Base-by-base conservation (phyloP, 2,888 invertebrate genomes). In the Xylota segnis region DNA sequence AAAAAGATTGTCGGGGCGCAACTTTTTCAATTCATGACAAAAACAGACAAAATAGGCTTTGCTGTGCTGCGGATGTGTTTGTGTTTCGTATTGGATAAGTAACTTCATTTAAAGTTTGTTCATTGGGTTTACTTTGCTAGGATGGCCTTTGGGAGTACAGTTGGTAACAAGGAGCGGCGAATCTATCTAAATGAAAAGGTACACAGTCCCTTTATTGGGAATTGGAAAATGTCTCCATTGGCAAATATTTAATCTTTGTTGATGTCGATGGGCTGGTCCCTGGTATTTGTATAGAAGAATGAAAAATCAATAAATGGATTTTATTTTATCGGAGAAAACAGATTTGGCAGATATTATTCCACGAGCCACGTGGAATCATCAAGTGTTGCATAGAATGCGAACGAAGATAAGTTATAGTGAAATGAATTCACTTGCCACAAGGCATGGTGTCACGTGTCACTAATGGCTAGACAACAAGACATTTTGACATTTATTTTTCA, bases 21-120 rank as follows among this genome's bases (percentile, higher is more conserved):
- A 50, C 27, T 50, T 72, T 59, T 59, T 12, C 58, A 23, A 58
- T 59, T 72, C 37, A 14, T 27, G n/a, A 47, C n/a, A 23, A n/a
- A 7, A 61, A 50, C 59, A 59, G 59, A 59, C 47, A 68, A 63
- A 63, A 61, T 34, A 12, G 63, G 10, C 63, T 47, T 63, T 63
- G 29, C 63, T 63, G 29, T 47, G 47, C 10, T 6, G 47, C 14
- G 54, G 27, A 54, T 54, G 54, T 76, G 66, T 76, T 76, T 76
- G 58, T 76, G 50, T 68, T 66, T 76, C 5, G 56, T 29, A 66
- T 76, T 59, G 40, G 50, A 59, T 50, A 68, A 76, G 50, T 76
- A 76, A 76, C 58, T 76, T 66, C 66, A 40, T 68, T 68, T 76
- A 66, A 68, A 76, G 66, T 76, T 76, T 66, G 58, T 68, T 52